phyloP scores from a whole-genome alignment of 2,113 vertebrate genomes.

The Tenrec ecaudatus region DNA sequence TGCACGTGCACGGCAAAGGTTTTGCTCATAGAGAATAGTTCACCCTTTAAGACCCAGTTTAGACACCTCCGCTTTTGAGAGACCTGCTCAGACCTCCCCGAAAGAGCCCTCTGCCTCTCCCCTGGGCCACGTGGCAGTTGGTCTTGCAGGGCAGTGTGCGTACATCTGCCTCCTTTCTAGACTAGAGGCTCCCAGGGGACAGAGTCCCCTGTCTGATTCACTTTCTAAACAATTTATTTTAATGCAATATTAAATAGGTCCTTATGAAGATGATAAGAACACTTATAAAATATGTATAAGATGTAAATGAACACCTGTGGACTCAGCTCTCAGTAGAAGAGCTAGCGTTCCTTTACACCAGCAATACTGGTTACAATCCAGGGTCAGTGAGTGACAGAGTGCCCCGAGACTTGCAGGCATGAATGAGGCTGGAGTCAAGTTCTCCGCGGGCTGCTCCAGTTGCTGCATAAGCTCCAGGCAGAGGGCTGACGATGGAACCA shows the following conservation, averaged over 20 bases:
- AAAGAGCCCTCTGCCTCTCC: not conserved
- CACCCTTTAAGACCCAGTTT: not conserved
- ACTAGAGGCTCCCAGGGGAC: constrained; percentile 22
- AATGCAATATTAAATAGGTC: constrained; percentile 53
- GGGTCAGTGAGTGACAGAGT: not conserved
- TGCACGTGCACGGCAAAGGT: not conserved
- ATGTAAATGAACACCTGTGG: not conserved
- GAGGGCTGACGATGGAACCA: not conserved
- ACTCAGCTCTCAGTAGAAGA: not conserved
- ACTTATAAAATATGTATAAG: constrained; percentile 49
- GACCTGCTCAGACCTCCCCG: not conserved
- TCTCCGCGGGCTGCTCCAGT: not conserved
- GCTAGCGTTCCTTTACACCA: not conserved
- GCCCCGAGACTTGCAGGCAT: not conserved
- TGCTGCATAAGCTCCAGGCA: not conserved
- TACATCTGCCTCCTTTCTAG: constrained; percentile 45
- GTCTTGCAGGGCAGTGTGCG: constrained; percentile 26
- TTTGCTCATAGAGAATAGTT: not conserved
- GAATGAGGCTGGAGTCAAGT: not conserved
- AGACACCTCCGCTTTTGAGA: not conserved
- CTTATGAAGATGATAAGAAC: constrained; percentile 48
- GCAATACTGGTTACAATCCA: not conserved
- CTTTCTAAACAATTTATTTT: constrained; percentile 15
- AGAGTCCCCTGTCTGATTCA: constrained; percentile 31
- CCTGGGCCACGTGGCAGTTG: not conserved